phyloP scores from a whole-genome alignment of 1,140 invertebrate genomes.

The Littorina saxatilis region DNA sequence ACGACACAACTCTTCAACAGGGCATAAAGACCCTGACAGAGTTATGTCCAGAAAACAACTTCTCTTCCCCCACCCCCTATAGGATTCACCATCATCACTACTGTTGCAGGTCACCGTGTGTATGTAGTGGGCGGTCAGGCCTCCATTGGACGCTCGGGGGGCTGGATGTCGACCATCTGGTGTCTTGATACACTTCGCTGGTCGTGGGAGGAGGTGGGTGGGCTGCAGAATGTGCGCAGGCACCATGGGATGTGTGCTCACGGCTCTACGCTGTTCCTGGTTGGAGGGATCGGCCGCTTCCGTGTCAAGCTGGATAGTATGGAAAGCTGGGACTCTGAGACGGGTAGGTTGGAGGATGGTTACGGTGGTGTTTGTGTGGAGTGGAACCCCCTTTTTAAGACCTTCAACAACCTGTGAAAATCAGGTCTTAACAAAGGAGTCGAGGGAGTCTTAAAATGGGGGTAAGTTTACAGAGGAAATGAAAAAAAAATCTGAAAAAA shows the following conservation, averaged over 20 bases:
- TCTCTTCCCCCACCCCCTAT: too few species aligned
- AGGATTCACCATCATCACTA: too few species aligned
- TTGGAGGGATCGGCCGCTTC: slow-evolving; percentile 29
- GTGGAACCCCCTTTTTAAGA: too few species aligned
- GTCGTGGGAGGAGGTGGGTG: slow-evolving; percentile 5
- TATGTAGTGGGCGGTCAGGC: slow-evolving; percentile 25
- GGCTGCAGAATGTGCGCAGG: not conserved
- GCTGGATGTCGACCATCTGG: slow-evolving; percentile 23
- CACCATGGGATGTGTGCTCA: slow-evolving; percentile 30
- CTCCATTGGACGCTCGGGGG: not conserved
- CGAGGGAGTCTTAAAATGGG: too few species aligned
- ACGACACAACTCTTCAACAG: too few species aligned
- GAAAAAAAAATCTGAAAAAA: too few species aligned
- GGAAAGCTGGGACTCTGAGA: slow-evolving; percentile 16
- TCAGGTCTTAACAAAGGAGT: too few species aligned
- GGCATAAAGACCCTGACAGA: too few species aligned
- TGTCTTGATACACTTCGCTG: slow-evolving; percentile 2
- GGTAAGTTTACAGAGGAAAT: too few species aligned
- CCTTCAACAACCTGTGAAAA: too few species aligned
- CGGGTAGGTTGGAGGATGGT: not conserved
- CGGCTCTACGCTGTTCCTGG: not conserved
- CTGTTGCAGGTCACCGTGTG: slow-evolving; percentile 25
- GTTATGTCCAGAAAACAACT: too few species aligned
- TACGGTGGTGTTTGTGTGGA: too few species aligned
- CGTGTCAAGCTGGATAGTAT: not conserved